Conservation (phyloP, 1,140 invertebrate genomes). For the Xylocopa sonorina region DNA sequence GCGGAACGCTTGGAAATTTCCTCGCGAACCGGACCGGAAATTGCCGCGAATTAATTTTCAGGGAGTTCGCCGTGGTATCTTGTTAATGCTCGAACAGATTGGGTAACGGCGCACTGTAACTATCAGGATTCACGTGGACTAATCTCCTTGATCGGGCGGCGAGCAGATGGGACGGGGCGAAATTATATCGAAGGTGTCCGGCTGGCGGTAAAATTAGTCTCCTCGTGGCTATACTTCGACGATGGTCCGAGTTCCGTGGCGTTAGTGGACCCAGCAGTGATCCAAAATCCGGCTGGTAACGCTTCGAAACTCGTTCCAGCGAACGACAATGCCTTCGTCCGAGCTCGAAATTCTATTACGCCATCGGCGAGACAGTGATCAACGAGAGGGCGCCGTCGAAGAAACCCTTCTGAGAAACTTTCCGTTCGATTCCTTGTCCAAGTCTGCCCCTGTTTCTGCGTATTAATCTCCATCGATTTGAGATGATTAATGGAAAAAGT, state of each 20-base stretch:
- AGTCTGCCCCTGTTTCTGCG: not conserved
- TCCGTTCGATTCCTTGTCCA: not conserved
- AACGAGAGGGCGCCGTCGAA: slow-evolving; percentile 26
- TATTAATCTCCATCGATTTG: not conserved
- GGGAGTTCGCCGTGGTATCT: slow-evolving; percentile 9
- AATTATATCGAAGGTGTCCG: slow-evolving; percentile 9
- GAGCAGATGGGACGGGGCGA: slow-evolving; percentile 3
- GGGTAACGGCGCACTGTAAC: slow-evolving; percentile 2
- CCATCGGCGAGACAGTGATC: slow-evolving; percentile 34
- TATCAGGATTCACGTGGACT: slow-evolving; percentile 14
- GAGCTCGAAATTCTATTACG: slow-evolving; percentile 22
- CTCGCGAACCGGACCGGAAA: not conserved
- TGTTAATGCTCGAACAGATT: slow-evolving; percentile 44
- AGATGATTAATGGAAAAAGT: slow-evolving; percentile 4
- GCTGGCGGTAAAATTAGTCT: slow-evolving; percentile 20
- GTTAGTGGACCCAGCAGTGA: not conserved
- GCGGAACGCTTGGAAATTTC: not conserved
- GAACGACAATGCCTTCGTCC: slow-evolving; percentile 34
- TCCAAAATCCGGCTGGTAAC: slow-evolving; percentile 4
- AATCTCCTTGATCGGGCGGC: slow-evolving; percentile 28
- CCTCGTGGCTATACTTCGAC: not conserved
- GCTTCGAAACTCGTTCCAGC: not conserved
- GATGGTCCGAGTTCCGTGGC: not conserved
- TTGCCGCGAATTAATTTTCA: slow-evolving; percentile 37
- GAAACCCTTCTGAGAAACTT: not conserved